Evolutionary conservation across 2,888 invertebrate genomes (phyloP).

Genomic region (Trileptium ribeirensis): DNA sequence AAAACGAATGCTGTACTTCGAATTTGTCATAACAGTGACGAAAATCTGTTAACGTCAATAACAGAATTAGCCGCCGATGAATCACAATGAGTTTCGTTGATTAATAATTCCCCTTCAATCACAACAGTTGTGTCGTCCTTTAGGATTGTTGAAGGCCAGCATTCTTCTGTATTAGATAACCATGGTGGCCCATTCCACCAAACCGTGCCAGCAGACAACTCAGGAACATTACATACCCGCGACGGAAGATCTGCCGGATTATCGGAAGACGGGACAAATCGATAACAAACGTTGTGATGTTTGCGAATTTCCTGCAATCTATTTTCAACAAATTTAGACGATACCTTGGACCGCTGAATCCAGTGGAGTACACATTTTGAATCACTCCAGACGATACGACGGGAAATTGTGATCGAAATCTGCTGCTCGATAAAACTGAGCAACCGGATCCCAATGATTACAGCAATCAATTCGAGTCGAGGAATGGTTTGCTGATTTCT

Average conservation of each 20-base stretch:
- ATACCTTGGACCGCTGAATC: neutral
- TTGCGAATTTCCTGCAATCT: neutral
- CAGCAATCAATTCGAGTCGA: neutral
- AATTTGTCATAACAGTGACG: neutral
- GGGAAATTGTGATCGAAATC: neutral
- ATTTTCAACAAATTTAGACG: constrained; percentile 10
- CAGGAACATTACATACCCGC: neutral
- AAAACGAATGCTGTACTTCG: neutral
- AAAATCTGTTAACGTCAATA: neutral
- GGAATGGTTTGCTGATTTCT: neutral
- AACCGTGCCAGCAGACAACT: neutral
- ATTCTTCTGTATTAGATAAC: neutral
- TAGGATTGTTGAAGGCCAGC: too few species aligned
- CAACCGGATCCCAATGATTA: neutral
- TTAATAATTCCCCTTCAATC: neutral
- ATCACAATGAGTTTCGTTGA: neutral
- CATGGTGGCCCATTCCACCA: neutral
- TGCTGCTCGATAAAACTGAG: neutral
- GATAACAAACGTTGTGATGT: neutral
- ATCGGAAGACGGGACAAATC: constrained; percentile 8
- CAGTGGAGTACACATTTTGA: constrained; percentile 7
- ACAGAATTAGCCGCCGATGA: neutral
- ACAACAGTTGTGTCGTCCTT: too few species aligned
- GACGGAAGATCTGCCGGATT: constrained; percentile 9
- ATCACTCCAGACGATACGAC: neutral